Base-by-base conservation (phyloP, 2,888 invertebrate species). In the Willowsia nigromaculata region DNA sequence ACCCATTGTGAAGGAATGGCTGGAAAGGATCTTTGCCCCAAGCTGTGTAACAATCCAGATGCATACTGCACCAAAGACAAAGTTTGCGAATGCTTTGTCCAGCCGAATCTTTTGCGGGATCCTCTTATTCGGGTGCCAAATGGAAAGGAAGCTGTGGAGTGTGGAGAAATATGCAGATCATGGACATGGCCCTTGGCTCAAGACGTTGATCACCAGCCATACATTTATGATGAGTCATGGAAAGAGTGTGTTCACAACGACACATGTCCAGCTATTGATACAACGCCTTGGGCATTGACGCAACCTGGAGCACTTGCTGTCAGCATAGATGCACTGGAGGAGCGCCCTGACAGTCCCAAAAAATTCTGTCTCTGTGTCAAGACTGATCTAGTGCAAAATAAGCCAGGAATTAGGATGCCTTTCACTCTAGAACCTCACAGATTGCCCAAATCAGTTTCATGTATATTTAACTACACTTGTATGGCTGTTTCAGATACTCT, bases 171-270 rank as follows among this genome's bases (percentile, higher is more conserved):
- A 1, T 91, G 91, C 30, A 30, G 76, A 33, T 91, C 91, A 1
- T 91, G 91, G 91, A 83, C 85, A 18, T 91, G 91, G 91, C 91
- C 91, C 0, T 9, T 91, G 22, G 85, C 87, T 0, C 89, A 86
- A 27, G 91, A 91, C 53, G 11, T 33, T 1, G 90, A 91, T 65
- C 86, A 80, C 22, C 25, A 59, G 9, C 68, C 90, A 1, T 90
- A 83, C 43, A 91, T 91, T 40, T 91, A 89, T 27, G 91, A 91
- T 56, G 86, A 68, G 50, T 47, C 47, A 6, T 53, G 88, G 30
- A 47, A 30, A 2, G 43, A 81, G 13, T 90, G 90, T 27, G 6
- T 25, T 33, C 11, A 6, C 9, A 33, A 62, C 3, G 43, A 56
- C 9, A 65, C 30, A 13, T 90, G 90, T 59, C 83, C 88, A n/a